phyloP scores from a whole-genome alignment of 2,113 vertebrate species.

The Martes martes region DNA sequence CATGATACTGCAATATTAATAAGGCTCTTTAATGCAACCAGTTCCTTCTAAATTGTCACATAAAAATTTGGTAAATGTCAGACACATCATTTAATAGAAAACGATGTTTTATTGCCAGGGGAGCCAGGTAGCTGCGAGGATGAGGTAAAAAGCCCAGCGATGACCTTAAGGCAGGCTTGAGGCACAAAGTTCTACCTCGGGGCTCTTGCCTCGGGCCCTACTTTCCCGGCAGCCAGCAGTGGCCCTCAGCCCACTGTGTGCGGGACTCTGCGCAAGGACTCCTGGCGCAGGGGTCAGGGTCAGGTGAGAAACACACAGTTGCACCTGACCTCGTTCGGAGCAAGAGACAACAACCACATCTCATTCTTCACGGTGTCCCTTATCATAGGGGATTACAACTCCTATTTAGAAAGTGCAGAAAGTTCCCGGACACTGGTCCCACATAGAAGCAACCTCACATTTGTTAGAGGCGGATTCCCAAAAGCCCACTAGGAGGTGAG shows the following conservation, averaged over 20 bases:
- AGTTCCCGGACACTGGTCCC: not conserved
- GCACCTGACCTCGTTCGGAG: not conserved
- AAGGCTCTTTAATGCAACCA: slow-evolving; percentile 73
- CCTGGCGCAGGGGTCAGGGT: fast-evolving
- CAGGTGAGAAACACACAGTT: not conserved
- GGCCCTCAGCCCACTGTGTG: not conserved
- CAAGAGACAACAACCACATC: no score
- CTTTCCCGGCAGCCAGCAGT: not conserved
- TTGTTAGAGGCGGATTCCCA: not conserved
- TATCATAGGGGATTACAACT: not conserved
- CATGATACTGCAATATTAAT: slow-evolving; percentile 77
- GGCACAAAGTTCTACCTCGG: not conserved
- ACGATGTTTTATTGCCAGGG: slow-evolving; percentile 63
- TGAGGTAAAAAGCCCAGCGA: slow-evolving; percentile 16
- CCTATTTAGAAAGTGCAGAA: not conserved
- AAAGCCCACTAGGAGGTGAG: not conserved
- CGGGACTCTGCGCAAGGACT: not conserved
- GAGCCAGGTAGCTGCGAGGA: slow-evolving; percentile 28
- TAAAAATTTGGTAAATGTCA: slow-evolving; percentile 83
- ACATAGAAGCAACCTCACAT: not conserved
- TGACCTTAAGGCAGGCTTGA: slow-evolving; percentile 32
- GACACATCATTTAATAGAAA: slow-evolving; percentile 80
- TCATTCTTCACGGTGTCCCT: not conserved
- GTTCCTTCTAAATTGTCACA: slow-evolving; percentile 80
- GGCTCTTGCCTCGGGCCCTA: not conserved